These are phyloP conservation scores for Galaxea fascicularis DNA, from an alignment of 92 coral and sea anemone genomes.

Conservation along the genomic window DNA sequence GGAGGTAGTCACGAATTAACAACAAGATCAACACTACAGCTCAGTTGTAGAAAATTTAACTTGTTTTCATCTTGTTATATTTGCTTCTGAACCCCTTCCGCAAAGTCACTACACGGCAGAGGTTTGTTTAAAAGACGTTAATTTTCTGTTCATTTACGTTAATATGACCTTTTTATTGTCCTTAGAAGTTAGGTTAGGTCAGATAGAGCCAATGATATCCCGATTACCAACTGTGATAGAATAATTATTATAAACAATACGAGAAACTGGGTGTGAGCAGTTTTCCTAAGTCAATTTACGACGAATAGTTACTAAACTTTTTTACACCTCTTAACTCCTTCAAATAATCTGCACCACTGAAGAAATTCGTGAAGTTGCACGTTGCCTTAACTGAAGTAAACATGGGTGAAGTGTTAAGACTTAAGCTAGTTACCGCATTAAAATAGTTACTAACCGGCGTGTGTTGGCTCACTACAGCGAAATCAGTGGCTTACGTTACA, in stretches of 20 bases:
- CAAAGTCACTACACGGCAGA: conserved; percentile 26
- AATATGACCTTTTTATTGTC: conserved; percentile 8
- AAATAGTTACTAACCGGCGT: too few relatives aligned
- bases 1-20: not conserved
- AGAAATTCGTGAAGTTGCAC: too few relatives aligned
- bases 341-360: not conserved
- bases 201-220: not conserved
- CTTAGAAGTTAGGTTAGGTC: not conserved
- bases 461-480: too few relatives aligned
- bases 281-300: not conserved
- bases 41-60: not conserved
- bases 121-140: conserved; percentile 33
- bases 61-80: conserved; percentile 25
- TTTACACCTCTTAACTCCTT: too few relatives aligned
- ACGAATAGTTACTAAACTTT: not conserved
- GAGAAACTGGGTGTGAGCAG: not conserved
- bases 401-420: too few relatives aligned
- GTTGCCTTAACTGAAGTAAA: too few relatives aligned
- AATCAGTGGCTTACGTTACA: too few relatives aligned
- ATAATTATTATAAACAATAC: not conserved
- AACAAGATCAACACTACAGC: conserved; percentile 13
- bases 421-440: too few relatives aligned
- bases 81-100: conserved; percentile 46
- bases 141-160: conserved; percentile 21
- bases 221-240: not conserved